Base-by-base conservation (phyloP, 2,797 vertebrate species). In the Coregonus sp. region DNA sequence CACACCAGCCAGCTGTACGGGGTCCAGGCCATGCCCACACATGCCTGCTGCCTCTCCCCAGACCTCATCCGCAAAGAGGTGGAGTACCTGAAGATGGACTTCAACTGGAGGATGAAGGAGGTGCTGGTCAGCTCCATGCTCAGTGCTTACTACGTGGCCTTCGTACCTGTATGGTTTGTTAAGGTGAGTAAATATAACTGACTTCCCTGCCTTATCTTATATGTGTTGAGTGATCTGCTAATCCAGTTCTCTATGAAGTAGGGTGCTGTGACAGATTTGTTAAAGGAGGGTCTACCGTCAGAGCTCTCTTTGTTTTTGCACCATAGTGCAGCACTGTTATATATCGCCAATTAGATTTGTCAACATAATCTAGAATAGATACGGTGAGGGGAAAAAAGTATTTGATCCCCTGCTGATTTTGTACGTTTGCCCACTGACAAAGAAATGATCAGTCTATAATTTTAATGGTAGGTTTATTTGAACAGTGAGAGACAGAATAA, bases 81-180 rank as follows among this genome's bases (percentile, higher is more conserved):
- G 81, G 97, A 99, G 77, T 97, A 96, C 91, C 94, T 99, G 61
- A 99, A 99, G 83, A 96, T 98, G 95, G 96, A 99, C 89, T 99
- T 99, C 82, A 99, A 99, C 93, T 98, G 96, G 96, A 94, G 98
- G 87, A 99, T 99, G 96, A 99, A 98, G 86, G 98, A 99, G 86
- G 97, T 99, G 89, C 94, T 99, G 78, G 96, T 99, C 83, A 99
- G 97, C 94, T 97, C 98, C 72, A 99, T 99, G 97, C 96, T 99
- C 84, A 99, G 97, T 0, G 98, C 98, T 74, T 99, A 99, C 89
- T 99, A 99, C 0, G 95, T 99, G 90, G 98, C 98, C 74, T 99
- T 99, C 9, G 97, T 99, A 73, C 98, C 98, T 0, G 97, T 99
- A 61, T 99, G 98, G 98, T 99, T 99, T 35, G 96, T 99, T 77